Conservation (phyloP, 2,797 vertebrate species). For the Anniella stebbinsi region DNA sequence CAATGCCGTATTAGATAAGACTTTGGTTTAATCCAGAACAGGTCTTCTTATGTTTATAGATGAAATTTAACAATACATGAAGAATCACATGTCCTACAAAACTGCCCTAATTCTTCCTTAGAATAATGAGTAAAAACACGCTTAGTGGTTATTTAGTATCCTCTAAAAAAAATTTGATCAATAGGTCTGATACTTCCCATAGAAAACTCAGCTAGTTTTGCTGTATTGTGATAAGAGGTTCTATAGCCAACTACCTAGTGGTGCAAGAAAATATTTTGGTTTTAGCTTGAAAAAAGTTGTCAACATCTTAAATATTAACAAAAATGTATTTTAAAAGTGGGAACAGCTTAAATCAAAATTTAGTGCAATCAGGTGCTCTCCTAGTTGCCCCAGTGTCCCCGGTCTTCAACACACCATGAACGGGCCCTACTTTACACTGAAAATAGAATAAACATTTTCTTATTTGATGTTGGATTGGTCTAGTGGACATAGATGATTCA, state of each 20-base stretch:
- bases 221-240: neutral
- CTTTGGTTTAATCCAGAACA: no score
- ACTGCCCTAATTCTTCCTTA: neutral
- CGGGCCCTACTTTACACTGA: no score
- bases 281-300: neutral
- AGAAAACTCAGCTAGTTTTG: neutral
- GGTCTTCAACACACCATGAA: neutral
- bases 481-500: neutral
- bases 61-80: no score
- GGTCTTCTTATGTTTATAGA: no score
- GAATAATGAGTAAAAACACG: neutral
- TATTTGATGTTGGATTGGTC: neutral
- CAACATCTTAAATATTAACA: neutral
- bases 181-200: conserved; percentile 2
- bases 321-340: neutral
- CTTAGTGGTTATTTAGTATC: conserved; percentile 15
- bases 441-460: neutral
- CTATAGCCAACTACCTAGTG: neutral
- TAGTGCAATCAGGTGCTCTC: neutral
- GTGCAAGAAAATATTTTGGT: no score
- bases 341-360: neutral
- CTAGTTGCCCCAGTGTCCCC: no score
- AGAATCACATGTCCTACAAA: no score
- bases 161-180: conserved; percentile 16
- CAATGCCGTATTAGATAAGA: no score